These are phyloP conservation scores for Iphiclides podalirius DNA, from an alignment of 2,888 invertebrate species.

Conservation along the genomic window DNA sequence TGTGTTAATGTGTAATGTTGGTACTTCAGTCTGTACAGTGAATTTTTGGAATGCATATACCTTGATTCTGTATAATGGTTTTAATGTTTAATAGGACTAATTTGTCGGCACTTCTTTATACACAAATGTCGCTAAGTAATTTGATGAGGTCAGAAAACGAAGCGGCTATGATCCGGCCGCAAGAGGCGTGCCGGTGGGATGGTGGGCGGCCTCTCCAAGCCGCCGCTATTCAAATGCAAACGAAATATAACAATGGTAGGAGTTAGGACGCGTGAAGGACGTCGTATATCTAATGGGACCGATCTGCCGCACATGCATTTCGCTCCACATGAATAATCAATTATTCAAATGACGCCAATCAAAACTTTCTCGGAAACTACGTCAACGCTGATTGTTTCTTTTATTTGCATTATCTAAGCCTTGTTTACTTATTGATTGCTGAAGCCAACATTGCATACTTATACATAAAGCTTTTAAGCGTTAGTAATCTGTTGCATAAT, in stretches of 20 bases:
- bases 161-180: constrained; percentile 45
- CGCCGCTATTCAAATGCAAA: constrained; percentile 74
- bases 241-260: constrained; percentile 73
- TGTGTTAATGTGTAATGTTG: constrained; percentile 57
- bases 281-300: constrained; percentile 70
- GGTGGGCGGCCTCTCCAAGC: constrained; percentile 62
- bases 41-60: too few species aligned
- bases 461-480: constrained; percentile 36
- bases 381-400: constrained; percentile 46
- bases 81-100: background rate
- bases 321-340: constrained; percentile 77
- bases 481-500: constrained; percentile 76
- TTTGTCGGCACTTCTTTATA: constrained; percentile 21
- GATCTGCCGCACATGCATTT: constrained; percentile 71
- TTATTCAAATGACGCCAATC: constrained; percentile 74
- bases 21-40: constrained; percentile 44
- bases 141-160: constrained; percentile 23
- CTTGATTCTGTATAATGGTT: too few species aligned
- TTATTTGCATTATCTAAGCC: constrained; percentile 33
- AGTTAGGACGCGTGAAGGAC: constrained; percentile 79
- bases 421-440: constrained; percentile 36
- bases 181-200: constrained; percentile 56
- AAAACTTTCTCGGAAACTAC: constrained; percentile 56
- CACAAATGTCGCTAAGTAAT: constrained; percentile 21
- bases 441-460: constrained; percentile 58